Percentiles rank a stretch among this genome's conserved stretches.
phyloP scores from a whole-genome alignment of 2,888 invertebrate genomes.

The Lomographa bimaculata region DNA sequence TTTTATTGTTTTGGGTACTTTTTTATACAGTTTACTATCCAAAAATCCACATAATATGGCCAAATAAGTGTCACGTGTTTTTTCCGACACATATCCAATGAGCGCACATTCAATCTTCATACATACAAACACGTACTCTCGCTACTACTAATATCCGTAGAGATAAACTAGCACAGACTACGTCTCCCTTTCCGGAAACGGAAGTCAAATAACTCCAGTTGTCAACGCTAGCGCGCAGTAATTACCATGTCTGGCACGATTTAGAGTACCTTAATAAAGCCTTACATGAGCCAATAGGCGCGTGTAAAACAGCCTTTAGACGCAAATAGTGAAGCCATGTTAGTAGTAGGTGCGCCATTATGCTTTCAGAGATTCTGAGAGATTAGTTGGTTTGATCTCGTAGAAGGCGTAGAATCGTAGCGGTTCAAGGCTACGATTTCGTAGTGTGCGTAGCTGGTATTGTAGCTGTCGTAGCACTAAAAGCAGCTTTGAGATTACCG shows the following conservation, averaged over 20 bases:
- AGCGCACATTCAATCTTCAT: too few species aligned
- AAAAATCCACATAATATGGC: too few species aligned
- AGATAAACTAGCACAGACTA: background rate
- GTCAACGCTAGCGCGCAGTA: slow-evolving; percentile 14
- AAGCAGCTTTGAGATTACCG: too few species aligned
- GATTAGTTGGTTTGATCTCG: slow-evolving; percentile 3
- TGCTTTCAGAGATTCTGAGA: slow-evolving; percentile 10
- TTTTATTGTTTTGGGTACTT: too few species aligned
- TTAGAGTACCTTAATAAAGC: slow-evolving; percentile 21
- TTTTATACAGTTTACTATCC: too few species aligned
- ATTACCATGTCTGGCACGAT: slow-evolving; percentile 19
- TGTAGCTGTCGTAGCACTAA: slow-evolving; percentile 1
- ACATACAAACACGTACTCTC: too few species aligned
- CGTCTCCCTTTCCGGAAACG: slow-evolving; percentile 2
- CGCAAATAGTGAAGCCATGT: slow-evolving; percentile 10
- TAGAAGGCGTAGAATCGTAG: background rate
- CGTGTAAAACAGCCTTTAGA: slow-evolving; percentile 14
- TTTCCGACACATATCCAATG: too few species aligned
- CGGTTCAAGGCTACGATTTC: slow-evolving; percentile 7
- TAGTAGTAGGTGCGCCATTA: slow-evolving; percentile 11
- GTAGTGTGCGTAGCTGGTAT: slow-evolving; percentile 7
- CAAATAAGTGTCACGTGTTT: too few species aligned
- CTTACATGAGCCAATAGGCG: slow-evolving; percentile 24
- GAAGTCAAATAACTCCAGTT: slow-evolving; percentile 20
- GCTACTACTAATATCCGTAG: too few species aligned